phyloP scores from a whole-genome alignment of 2,797 vertebrate species.

The Euphonia xanthogaster region DNA sequence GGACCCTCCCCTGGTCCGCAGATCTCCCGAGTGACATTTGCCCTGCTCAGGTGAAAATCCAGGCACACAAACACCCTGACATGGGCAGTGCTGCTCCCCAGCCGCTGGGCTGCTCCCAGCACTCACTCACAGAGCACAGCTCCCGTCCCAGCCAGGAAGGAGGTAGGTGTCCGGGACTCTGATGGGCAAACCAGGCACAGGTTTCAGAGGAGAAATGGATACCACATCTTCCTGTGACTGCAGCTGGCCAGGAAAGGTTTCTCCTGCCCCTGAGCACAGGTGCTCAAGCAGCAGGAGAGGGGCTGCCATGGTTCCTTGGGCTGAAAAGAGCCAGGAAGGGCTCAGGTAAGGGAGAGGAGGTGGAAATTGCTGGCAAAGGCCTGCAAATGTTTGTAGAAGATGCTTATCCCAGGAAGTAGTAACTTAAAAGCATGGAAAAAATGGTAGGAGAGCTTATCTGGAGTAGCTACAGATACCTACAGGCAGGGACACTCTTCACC shows the following conservation, averaged over 20 bases:
- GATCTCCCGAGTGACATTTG: neutral
- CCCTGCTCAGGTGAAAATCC: neutral
- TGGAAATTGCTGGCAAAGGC: neutral
- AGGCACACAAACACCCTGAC: neutral
- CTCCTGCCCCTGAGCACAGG: neutral
- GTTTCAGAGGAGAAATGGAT: neutral
- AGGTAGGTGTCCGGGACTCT: neutral
- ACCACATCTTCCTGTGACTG: fast-evolving
- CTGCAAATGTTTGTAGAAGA: fast-evolving
- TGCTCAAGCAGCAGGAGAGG: neutral
- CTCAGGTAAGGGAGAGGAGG: neutral
- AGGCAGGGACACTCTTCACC: neutral
- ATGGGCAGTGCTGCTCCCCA: fast-evolving
- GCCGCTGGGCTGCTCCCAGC: neutral
- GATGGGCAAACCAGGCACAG: neutral
- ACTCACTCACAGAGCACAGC: neutral
- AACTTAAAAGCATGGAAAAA: neutral
- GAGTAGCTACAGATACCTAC: neutral
- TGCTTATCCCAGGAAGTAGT: neutral
- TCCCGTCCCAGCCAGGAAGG: neutral
- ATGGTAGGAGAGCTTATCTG: neutral
- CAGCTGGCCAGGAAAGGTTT: neutral
- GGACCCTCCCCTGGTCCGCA: neutral
- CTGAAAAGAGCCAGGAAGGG: neutral
- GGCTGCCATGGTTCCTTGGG: neutral